Percentiles rank a stretch among this genome's conserved stretches.
phyloP scores from a whole-genome alignment of 64 coral and sea anemone genomes.

The Stylophora pistillata region DNA sequence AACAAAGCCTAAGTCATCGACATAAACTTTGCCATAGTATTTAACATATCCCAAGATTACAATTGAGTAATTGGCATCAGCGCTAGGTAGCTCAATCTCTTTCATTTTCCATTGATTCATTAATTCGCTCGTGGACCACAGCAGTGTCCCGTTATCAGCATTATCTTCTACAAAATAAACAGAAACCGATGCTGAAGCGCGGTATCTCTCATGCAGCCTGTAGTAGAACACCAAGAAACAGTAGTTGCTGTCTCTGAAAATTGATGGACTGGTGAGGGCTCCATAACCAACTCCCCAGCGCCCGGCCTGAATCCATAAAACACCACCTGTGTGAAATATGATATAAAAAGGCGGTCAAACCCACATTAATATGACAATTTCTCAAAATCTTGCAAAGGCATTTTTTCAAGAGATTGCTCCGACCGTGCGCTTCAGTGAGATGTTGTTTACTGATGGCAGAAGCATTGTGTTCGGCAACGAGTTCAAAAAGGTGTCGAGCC shows the following conservation, averaged over 20 bases:
- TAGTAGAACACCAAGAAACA: slow-evolving; percentile 27
- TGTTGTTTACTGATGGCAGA: no score
- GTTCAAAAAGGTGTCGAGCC: no score
- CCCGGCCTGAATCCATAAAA: no score
- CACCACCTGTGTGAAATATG: neutral
- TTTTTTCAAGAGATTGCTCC: no score
- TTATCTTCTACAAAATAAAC: neutral
- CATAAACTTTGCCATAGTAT: neutral
- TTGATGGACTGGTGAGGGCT: neutral
- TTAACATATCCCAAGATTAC: neutral
- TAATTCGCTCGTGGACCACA: neutral
- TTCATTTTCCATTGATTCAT: neutral
- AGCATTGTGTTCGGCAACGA: no score
- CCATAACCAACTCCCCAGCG: no score
- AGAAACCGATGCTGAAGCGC: neutral
- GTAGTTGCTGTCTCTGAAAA: neutral
- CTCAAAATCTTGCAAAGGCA: no score
- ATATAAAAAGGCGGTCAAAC: neutral
- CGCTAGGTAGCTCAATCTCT: neutral
- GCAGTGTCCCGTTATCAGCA: neutral
- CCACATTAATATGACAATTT: no score
- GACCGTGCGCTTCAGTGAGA: no score
- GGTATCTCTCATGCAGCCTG: neutral
- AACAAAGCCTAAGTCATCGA: neutral
- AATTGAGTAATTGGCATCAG: neutral